These are phyloP conservation scores for Bactericera cockerelli DNA, from an alignment of 1,140 invertebrate genomes.

Conservation along the genomic window DNA sequence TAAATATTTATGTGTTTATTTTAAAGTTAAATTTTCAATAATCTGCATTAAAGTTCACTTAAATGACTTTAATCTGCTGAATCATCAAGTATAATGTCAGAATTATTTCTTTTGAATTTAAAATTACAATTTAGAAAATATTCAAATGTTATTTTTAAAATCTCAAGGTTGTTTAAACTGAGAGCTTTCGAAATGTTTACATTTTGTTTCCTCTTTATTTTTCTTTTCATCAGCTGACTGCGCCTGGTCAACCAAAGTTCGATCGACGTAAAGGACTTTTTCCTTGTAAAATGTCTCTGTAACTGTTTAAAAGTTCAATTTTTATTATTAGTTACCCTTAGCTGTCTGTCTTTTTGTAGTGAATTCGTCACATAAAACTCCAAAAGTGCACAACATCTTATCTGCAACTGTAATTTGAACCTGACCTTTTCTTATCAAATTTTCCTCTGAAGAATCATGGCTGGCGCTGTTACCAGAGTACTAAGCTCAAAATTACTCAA, in stretches of 20 bases:
- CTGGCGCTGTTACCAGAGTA: slow-evolving; percentile 2
- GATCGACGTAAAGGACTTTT: slow-evolving; percentile 4
- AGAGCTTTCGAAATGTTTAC: not conserved
- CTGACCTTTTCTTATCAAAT: not conserved
- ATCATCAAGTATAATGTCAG: too few species aligned
- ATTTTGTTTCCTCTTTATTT: not conserved
- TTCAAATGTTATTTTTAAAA: too few species aligned
- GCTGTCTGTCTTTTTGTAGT: not conserved
- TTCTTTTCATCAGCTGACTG: slow-evolving; percentile 6
- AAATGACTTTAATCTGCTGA: too few species aligned
- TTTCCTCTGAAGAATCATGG: not conserved
- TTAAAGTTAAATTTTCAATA: too few species aligned
- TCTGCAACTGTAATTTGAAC: not conserved
- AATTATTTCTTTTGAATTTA: not conserved
- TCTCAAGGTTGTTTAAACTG: not conserved
- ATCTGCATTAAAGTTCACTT: too few species aligned
- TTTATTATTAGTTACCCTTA: not conserved
- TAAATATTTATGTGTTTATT: too few species aligned
- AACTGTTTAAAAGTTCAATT: not conserved
- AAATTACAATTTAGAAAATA: too few species aligned
- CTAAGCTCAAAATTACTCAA: slow-evolving; percentile 2
- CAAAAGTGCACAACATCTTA: not conserved
- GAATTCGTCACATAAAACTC: not conserved
- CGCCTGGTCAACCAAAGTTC: slow-evolving; percentile 6
- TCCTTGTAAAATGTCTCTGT: not conserved